Evolutionary conservation across 1,140 invertebrate species (phyloP), one percentile per base, ranked within the genome.

Genomic region (Rhopalosiphum padi): DNA sequence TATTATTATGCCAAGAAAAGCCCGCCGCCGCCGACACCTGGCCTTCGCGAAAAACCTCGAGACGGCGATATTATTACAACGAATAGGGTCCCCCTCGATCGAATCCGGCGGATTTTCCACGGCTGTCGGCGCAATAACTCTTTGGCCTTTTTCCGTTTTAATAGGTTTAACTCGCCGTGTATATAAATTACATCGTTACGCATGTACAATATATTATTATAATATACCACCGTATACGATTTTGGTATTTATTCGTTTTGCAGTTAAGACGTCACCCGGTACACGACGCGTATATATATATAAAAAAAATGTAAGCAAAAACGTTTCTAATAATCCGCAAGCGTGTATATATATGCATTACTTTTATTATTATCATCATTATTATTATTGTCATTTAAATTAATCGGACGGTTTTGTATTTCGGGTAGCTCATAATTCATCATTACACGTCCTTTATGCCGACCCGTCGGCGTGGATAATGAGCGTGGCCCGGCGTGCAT

Each of bases 391-490:
- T 93, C 91, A 86, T 93, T 93, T 55, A 93, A 93, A 93, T 93
- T 93, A 93, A 86, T 93, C 82, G 82, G 35, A 35, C 48, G 91
- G 82, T 43, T 90, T 90, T 60, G 41, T 90, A 43, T 87, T 90
- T 90, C 55, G 53, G 55, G 37, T 41, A 25, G 82, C 90, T 92
- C 90, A 92, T 93, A 93, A 93, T 86, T 93, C 91, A 93, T 93
- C 91, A 93, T 93, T 93, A 93, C 91, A 55, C 91, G 37, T 93
- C 91, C 48, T 93, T 93, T 93, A 93, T 86, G 77, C 77, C 48
- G 48, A 55, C 48, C 82, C 91, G 91, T 55, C 82, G 43, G 91
- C 43, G 82, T 55, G 48, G 91, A 93, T 92, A 92, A 92, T 92
- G 91, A 92, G 77, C 68, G 46, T 48, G 90, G 5, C 21, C 53